phyloP scores from a whole-genome alignment of 2,797 vertebrate genomes.

The Buceros bicornis region DNA sequence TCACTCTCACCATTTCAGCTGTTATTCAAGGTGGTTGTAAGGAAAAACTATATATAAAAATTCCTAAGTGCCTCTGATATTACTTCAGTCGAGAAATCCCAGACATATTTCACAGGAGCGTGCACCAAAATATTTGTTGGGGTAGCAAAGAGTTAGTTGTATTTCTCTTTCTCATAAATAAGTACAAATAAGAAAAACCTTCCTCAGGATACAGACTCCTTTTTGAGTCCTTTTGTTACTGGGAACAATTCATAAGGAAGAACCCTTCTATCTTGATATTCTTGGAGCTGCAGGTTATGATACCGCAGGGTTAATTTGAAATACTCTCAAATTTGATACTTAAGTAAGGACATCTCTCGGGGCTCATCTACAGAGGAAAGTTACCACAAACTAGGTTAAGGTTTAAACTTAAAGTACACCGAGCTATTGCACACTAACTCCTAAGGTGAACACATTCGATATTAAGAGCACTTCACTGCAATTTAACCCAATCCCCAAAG shows the following conservation, averaged over 20 bases:
- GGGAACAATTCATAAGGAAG: neutral
- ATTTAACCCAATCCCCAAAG: conserved; percentile 30
- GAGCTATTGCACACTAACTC: conserved; percentile 23
- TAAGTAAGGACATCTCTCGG: neutral
- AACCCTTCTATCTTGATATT: neutral
- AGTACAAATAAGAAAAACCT: neutral
- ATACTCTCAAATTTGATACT: conserved; percentile 3
- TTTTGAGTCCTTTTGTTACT: neutral
- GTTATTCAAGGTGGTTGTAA: neutral
- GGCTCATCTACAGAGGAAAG: conserved; percentile 11
- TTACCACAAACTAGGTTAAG: conserved; percentile 2
- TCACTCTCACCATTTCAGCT: neutral
- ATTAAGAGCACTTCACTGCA: conserved; percentile 11
- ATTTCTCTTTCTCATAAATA: neutral
- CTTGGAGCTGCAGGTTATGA: conserved; percentile 3
- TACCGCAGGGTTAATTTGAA: neutral
- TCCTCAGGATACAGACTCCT: neutral
- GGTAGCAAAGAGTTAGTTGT: neutral
- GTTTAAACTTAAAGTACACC: conserved; percentile 7
- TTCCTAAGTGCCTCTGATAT: neutral
- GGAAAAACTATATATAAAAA: neutral
- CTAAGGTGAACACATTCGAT: conserved; percentile 21
- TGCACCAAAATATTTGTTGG: neutral
- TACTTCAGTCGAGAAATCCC: neutral
- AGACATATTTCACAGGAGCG: neutral